Base-by-base conservation (phyloP, 2,888 invertebrate genomes). In the Plemyria rubiginata region DNA sequence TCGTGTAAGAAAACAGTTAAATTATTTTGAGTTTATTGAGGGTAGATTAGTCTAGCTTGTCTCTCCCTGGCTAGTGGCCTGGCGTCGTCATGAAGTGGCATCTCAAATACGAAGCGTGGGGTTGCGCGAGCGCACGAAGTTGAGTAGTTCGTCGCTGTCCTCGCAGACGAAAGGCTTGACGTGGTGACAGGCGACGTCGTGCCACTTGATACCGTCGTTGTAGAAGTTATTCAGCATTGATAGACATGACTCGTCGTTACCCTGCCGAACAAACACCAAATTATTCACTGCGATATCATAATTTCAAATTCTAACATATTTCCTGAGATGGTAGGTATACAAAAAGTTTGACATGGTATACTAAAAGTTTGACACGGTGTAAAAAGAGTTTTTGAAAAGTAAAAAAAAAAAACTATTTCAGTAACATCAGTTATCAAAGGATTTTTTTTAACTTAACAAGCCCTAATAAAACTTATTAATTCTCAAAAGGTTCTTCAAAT, bases 151-250 rank as follows among this genome's bases (percentile, higher is more conserved):
- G 79, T 97, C 97, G 84, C 97, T 97, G 93, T 98, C 98, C 87
- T 98, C 98, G 85, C 98, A 98, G 32, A 98, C 97, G 93, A 97
- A 96, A 29, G 97, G 96, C 89, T 97, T 97, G 72, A 96, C 94
- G 87, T 97, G 97, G 85, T 97, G 96, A 83, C 97, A 97, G 72
- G 97, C 97, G 40, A 97, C 97, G 82, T 97, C 97, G 92, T 97
- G 97, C 97, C 96, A 97, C 86, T 96, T 96, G 80, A 96, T 93
- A 67, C 97, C 97, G 81, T 97, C 97, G 82, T 96, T 96, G 94
- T 98, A 98, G 94, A 98, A 97, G 88, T 98, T 97, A 93, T 98
- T 98, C 81, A 98, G 91, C 75, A 98, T 96, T 60, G 97, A 96
- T 78, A 98, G 85, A 83, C 98, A 98, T 46, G 97, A 97, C 91